A percentile compares a stretch with the other conserved stretches of the same genome.
Conservation (phyloP, 2,797 vertebrate genomes). For the Hippoglossus hippoglossus region DNA sequence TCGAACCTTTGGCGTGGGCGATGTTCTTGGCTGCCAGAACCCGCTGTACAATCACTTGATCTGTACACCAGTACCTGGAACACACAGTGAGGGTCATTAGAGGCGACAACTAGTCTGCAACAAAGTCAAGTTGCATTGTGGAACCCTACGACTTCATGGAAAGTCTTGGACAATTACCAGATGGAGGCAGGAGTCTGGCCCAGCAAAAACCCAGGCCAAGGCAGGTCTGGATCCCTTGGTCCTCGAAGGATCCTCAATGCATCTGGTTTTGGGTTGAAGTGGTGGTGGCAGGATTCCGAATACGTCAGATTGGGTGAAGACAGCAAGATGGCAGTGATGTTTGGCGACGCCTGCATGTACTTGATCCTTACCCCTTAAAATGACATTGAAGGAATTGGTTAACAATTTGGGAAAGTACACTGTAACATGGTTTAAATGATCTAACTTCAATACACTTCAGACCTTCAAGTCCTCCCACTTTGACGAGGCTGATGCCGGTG, state of each 20-base stretch:
- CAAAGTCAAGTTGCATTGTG: neutral
- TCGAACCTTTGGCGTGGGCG: slow-evolving; percentile 93
- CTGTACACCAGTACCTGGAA: slow-evolving; percentile 90
- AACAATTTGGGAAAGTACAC: neutral
- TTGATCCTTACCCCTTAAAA: slow-evolving; percentile 82
- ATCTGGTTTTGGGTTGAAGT: slow-evolving; percentile 88
- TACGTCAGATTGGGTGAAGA: slow-evolving; percentile 70
- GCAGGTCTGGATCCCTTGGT: slow-evolving; percentile 90
- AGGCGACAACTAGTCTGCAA: neutral
- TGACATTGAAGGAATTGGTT: slow-evolving; percentile 4
- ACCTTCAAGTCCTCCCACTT: slow-evolving; percentile 93
- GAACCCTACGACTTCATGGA: neutral
- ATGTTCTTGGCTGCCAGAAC: slow-evolving; percentile 95
- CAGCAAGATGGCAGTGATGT: slow-evolving; percentile 57
- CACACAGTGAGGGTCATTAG: neutral
- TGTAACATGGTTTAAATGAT: neutral
- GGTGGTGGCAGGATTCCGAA: slow-evolving; percentile 87
- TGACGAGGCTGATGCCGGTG: slow-evolving; percentile 88
- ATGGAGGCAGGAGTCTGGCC: slow-evolving; percentile 96
- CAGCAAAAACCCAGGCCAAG: slow-evolving; percentile 94
- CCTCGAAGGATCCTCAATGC: slow-evolving; percentile 90
- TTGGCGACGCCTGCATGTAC: slow-evolving; percentile 92
- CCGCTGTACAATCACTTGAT: slow-evolving; percentile 96
- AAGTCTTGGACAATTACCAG: slow-evolving; percentile 83
- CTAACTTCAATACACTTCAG: neutral